A percentile compares a stretch with the other conserved stretches of the same genome.
Conservation (phyloP, 2,113 vertebrate species). For the Myotis yumanensis region DNA sequence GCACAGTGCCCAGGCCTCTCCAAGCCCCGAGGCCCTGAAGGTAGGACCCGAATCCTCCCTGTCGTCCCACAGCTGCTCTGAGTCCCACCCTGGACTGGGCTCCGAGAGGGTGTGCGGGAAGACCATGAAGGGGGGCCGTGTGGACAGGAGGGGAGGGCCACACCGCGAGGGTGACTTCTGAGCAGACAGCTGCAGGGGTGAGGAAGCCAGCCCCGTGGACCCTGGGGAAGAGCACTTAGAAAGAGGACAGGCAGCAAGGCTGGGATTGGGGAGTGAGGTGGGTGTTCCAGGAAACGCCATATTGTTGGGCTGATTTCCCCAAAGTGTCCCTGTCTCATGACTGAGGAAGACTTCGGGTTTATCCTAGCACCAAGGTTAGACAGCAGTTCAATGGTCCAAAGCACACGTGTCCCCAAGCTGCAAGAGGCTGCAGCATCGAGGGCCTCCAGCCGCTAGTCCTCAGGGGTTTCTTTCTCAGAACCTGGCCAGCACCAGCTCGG, state of each 20-base stretch:
- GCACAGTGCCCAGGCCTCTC: neutral
- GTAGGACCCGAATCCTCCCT: neutral
- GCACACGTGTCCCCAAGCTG: rapidly evolving
- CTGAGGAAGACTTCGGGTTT: neutral
- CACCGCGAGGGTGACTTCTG: neutral
- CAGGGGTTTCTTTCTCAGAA: neutral
- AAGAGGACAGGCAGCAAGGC: neutral
- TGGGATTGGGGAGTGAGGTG: rapidly evolving
- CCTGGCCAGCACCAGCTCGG: neutral
- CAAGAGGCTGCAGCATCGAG: neutral
- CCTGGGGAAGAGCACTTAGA: neutral
- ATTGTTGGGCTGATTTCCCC: neutral
- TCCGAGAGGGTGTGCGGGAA: neutral
- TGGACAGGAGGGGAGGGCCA: neutral
- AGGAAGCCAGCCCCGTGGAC: neutral
- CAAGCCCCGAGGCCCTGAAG: neutral
- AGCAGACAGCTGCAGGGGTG: neutral
- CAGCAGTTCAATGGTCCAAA: neutral
- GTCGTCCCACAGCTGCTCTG: neutral
- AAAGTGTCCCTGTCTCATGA: neutral
- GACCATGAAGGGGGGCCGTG: too few species aligned
- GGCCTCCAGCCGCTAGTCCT: neutral
- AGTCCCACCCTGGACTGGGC: too few species aligned
- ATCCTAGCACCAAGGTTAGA: neutral
- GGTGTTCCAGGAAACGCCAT: neutral